Base-by-base conservation (phyloP, 2,888 invertebrate species). In the Temnothorax unifasciatus region DNA sequence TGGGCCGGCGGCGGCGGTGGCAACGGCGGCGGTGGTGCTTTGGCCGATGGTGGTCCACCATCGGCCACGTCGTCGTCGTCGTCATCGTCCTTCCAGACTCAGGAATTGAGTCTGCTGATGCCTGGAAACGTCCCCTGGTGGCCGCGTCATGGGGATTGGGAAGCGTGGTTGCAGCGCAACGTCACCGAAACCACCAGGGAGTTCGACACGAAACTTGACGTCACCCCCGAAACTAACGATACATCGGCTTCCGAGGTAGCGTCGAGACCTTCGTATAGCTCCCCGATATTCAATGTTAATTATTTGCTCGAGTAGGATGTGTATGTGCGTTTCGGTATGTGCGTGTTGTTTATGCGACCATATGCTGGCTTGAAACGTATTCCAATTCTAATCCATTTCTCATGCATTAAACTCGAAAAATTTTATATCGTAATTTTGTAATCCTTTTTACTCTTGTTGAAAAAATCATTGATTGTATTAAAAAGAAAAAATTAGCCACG, bases 161-260 rank as follows among this genome's bases (percentile, higher is more conserved):
- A 93, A 41, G 85, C 90, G 74, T 93, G 93, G 93, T 71, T 92
- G 44, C 90, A 93, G 25, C 88, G 82, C 13, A 89, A 90, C 81
- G 87, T 75, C 21, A 18, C 44, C 25, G 87, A 89, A 9, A 41
- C 59, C 18, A 57, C 50, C 68, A 71, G 68, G 29, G 82, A 84
- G 34, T 57, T 82, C 86, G 90, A 91, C 73, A 83, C 77, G 75
- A 93, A 93, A 89, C 90, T 92, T 50, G 92, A 93, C 74, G 92
- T 93, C 69, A 94, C 93, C 15, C 93, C 94, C 50, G 94, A 94
- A 82, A 93, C 92, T 81, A 93, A 93, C 73, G 89, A 77, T 64
- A 86, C 87, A 75, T 93, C 92, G 76, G 87, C 86, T n/a, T 89
- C 91, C 84, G 94, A 94, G 93, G 93, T 94, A 92, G 89, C 86